Evolutionary conservation across 2,888 invertebrate species (phyloP), one percentile per base, ranked within the genome.

Genomic region (Ormyrus thymus): DNA sequence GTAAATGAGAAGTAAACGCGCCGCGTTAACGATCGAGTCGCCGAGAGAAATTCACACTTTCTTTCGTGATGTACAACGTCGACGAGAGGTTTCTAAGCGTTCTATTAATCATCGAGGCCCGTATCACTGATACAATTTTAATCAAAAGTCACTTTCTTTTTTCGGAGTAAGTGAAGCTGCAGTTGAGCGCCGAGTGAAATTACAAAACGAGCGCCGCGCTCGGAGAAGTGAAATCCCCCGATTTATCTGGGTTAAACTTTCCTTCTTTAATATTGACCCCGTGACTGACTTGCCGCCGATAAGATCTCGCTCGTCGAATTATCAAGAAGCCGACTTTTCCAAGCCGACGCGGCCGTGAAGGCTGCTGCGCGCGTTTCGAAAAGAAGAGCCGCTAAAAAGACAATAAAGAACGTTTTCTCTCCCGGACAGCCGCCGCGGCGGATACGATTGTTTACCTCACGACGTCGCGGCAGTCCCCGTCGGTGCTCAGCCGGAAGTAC

Each of bases 381-480:
- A 50, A 48, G 11, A 43, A 43, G 9, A 48, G 9, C 48, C 13
- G 2, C 15, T 45, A n/a, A 65, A 11, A 55, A 29, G 7, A 29
- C 13, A 9, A 59, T 29, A 29, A 29, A 29, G 29, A 29, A 29
- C 29, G 29, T 29, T 29, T 29, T 29, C 4, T 29, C 29, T 29
- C 29, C 4, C 29, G 29, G 4, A 29, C 3, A 29, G 4, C 29
- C 29, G 29, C 29, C 29, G 2, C 3, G 29, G 29, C 29, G 29
- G 29, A 29, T 29, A 29, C 29, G 29, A 29, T 29, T 46, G 51
- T 29, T 81, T 92, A 97, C 96, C 97, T 96, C 88, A 97, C 97
- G 84, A 97, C 97, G 90, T 97, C 97, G 86, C 97, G 94, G 91
- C 97, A 97, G 91, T 97, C 97, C 82, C 95, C 95, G 46, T 96